phyloP scores from a whole-genome alignment of 2,113 vertebrate species.

The Sminthopsis crassicaudata region DNA sequence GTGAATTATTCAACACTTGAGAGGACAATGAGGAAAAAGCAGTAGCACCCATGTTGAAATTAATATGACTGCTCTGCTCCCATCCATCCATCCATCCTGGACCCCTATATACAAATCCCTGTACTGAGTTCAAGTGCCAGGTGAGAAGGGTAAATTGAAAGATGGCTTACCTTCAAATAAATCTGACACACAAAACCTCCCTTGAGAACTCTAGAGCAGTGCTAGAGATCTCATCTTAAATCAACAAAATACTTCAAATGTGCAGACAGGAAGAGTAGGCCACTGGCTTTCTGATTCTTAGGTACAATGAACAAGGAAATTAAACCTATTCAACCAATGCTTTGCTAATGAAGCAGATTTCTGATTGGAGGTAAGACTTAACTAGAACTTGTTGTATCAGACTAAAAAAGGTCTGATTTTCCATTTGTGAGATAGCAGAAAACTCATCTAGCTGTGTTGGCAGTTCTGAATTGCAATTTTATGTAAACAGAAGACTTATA shows the following conservation, averaged over 20 bases:
- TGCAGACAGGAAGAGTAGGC: conserved; percentile 21
- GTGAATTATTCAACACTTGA: neutral
- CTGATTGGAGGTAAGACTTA: conserved; percentile 57
- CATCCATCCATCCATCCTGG: neutral
- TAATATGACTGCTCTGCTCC: neutral
- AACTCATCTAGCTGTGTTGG: conserved; percentile 76
- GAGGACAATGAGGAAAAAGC: neutral
- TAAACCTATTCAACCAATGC: conserved; percentile 48
- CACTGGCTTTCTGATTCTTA: conserved; percentile 23
- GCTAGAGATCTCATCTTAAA: neutral
- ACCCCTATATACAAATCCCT: neutral
- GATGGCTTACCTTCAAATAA: neutral
- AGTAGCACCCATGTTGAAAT: neutral
- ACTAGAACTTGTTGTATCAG: neutral
- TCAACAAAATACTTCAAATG: neutral
- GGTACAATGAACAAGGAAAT: conserved; percentile 32
- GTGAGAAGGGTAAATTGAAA: neutral
- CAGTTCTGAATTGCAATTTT: conserved; percentile 79
- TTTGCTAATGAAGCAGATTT: conserved; percentile 39
- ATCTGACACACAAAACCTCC: neutral
- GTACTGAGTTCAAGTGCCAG: conserved; percentile 4
- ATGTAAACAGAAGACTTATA: conserved; percentile 78
- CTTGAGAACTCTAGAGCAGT: neutral
- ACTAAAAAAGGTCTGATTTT: conserved; percentile 1
- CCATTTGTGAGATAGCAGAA: conserved; percentile 42